Percentiles rank a stretch among this genome's conserved stretches.
These are phyloP conservation scores for Anguilla japonica DNA, from an alignment of 2,113 vertebrate species.

Conservation along the genomic window DNA sequence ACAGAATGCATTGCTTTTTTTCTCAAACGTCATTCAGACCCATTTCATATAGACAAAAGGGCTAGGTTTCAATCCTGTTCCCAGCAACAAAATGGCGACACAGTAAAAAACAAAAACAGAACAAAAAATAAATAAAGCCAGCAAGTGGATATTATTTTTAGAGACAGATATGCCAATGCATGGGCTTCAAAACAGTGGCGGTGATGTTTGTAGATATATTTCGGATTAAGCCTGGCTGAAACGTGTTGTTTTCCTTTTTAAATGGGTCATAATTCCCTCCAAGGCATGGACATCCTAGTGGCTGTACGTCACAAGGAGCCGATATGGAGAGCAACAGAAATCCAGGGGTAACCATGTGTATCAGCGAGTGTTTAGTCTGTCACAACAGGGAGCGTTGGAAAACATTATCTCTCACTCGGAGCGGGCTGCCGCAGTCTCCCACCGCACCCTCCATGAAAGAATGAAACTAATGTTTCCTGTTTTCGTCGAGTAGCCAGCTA, in stretches of 20 bases:
- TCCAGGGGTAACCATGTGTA: not conserved
- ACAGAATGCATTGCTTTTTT: not conserved
- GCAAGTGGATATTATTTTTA: not conserved
- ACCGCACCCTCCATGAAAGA: slow-evolving; percentile 10
- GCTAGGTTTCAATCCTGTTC: not conserved
- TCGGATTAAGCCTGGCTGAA: not conserved
- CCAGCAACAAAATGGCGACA: not conserved
- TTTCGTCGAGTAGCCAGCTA: slow-evolving; percentile 14
- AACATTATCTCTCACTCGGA: slow-evolving; percentile 19
- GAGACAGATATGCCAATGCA: not conserved
- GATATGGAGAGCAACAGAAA: slow-evolving; percentile 14
- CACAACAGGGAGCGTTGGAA: slow-evolving; percentile 17
- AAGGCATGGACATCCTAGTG: not conserved
- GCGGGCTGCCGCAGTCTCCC: slow-evolving; percentile 3
- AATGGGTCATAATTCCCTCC: not conserved
- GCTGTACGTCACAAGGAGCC: not conserved
- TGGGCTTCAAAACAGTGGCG: not conserved
- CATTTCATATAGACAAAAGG: not conserved
- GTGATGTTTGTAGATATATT: not conserved
- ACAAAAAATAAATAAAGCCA: not conserved
- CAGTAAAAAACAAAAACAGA: not conserved
- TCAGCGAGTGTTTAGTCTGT: slow-evolving; percentile 13
- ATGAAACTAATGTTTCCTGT: slow-evolving; percentile 37
- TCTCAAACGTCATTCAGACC: not conserved
- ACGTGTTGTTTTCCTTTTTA: not conserved